Evolutionary conservation across 92 coral and sea anemone species (phyloP).

Genomic region (Siderastrea siderea): DNA sequence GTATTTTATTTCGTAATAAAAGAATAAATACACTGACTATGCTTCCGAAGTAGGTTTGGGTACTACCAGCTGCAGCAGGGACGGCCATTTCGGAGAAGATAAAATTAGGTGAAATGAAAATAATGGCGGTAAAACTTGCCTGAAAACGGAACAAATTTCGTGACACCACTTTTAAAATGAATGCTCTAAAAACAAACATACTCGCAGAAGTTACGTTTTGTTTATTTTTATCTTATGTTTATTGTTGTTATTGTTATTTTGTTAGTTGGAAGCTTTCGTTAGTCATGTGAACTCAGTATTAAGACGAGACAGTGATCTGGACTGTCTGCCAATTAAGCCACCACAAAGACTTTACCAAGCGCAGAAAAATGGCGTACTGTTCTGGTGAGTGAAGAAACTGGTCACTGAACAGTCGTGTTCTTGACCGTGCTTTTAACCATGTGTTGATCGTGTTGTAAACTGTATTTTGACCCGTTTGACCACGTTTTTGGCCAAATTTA

Average conservation of each 20-base stretch:
- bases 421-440: background rate
- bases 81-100: too few relatives aligned
- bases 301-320: conserved; percentile 32
- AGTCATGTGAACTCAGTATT: conserved; percentile 25
- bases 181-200: too few relatives aligned
- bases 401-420: background rate
- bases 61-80: too few relatives aligned
- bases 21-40: too few relatives aligned
- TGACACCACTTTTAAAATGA: too few relatives aligned
- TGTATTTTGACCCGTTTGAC: background rate
- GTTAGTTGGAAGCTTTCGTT: conserved; percentile 42
- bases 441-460: background rate
- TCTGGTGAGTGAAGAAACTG: conserved; percentile 20
- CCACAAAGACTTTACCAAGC: conserved; percentile 35
- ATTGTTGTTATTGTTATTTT: background rate
- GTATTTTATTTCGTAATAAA: too few relatives aligned
- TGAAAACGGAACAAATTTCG: too few relatives aligned
- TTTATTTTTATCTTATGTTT: too few relatives aligned
- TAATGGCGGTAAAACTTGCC: too few relatives aligned
- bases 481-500: background rate
- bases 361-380: conserved; percentile 45
- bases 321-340: conserved; percentile 52
- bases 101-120: too few relatives aligned
- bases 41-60: too few relatives aligned
- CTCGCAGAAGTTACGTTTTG: too few relatives aligned